Base-by-base conservation (phyloP, 2,888 invertebrate species). In the Melanotus villosus region DNA sequence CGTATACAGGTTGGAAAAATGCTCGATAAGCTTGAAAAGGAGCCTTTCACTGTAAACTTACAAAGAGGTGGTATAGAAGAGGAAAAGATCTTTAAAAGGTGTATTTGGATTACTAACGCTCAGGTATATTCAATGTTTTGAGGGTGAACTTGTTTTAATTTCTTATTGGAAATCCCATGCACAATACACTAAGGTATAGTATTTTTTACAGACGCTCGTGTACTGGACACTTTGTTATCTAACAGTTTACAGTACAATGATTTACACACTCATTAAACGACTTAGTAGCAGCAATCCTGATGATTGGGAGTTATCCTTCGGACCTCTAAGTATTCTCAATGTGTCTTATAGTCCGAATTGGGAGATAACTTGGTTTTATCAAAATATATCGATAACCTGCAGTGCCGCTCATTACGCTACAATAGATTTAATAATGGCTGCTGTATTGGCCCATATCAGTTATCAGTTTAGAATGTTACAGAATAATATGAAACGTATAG, bases 81-180 rank as follows among this genome's bases (percentile, higher is more conserved):
- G 30, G 18, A 32, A 30, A 26, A 26, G 18, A 30, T 52, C 2
- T 30, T 52, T 16, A 32, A 30, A 14, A 10, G 14, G n/a, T 30
- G 52, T 16, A 16, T 52, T 52, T 18, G 32, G 32, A 2, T 52
- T 16, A 52, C 16, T 14, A 52, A 12, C 1, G 3, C 12, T 1
- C 52, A 52, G 52, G 52, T 52, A 52, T 1, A 6, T 41, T 6
- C 14, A n/a, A n/a, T n/a, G n/a, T n/a, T n/a, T n/a, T n/a, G n/a
- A n/a, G n/a, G n/a, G n/a, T n/a, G n/a, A n/a, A n/a, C n/a, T n/a
- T n/a, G n/a, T n/a, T n/a, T n/a, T n/a, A n/a, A n/a, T n/a, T n/a
- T n/a, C n/a, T n/a, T n/a, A n/a, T n/a, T n/a, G n/a, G n/a, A n/a
- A n/a, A n/a, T n/a, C n/a, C n/a, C n/a, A n/a, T n/a, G n/a, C n/a